Evolutionary conservation across 2,113 vertebrate genomes (phyloP).

Genomic region (Blennius ocellaris): DNA sequence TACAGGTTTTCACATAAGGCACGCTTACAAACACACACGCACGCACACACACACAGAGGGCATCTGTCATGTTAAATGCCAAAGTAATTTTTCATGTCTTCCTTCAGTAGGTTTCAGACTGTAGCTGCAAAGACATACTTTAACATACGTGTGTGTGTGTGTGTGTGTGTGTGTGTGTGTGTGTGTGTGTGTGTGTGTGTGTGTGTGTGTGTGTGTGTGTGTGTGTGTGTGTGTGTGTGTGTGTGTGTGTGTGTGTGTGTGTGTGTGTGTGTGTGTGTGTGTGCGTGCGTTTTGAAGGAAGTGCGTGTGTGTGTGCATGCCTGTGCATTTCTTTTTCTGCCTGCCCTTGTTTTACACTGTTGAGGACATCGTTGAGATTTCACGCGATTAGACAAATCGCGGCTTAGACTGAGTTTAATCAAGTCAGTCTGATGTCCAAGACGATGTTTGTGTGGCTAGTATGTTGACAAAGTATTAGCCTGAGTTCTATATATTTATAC

Average conservation of each 20-base stretch:
- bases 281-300: conserved; percentile 2
- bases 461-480: too few species aligned
- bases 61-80: conserved; percentile 79
- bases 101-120: conserved; percentile 62
- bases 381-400: too few species aligned
- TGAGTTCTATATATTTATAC: too few species aligned
- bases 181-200: conserved; percentile 9
- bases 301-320: too few species aligned
- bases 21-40: conserved; percentile 17
- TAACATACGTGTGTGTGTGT: conserved; percentile 53
- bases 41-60: conserved; percentile 34
- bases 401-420: too few species aligned
- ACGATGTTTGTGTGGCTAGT: too few species aligned
- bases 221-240: conserved; percentile 11
- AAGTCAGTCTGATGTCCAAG: too few species aligned
- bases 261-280: conserved; percentile 11
- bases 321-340: neutral
- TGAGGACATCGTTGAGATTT: too few species aligned
- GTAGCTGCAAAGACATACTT: conserved; percentile 68
- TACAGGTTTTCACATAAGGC: conserved; percentile 12
- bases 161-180: conserved; percentile 4
- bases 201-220: conserved; percentile 1
- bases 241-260: conserved; percentile 17
- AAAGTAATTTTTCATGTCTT: conserved; percentile 79
- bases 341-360: too few species aligned